Base-by-base conservation (phyloP, 2,888 invertebrate species). In the Eretmocerus hayati region DNA sequence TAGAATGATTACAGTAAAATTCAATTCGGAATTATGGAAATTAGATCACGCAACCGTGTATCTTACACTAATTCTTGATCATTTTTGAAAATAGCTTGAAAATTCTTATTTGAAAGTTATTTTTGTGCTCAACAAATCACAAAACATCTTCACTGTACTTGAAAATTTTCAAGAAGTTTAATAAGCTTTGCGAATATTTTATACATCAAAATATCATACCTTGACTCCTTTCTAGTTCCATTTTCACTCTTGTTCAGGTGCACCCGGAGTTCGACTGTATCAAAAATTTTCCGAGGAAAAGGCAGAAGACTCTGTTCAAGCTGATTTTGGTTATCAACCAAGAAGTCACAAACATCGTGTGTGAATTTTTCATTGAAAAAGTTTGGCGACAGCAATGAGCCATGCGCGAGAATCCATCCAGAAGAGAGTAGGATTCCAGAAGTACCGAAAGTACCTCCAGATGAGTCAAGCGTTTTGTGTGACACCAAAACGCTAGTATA, bases 371-470 rank as follows among this genome's bases (percentile, higher is more conserved):
- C 37, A 3, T 41, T 44, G 33, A 21, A n/a, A 5, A 40, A 31
- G 11, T 18, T 18, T 2, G 39, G 26, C 13, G 39, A 32, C 4
- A 52, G 33, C 4, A 52, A 18, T 4, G 46, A 39, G 4, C 52
- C 52, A 35, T 52, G 52, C n/a, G 9, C 46, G 3, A 52, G 43
- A 9, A 52, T 39, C 48, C 49, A 49, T 13, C 16, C 40, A 30
- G n/a, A 13, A 4, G 42, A n/a, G 4, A 52, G 37, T 2, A 42
- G n/a, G 8, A 52, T 16, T 0, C 45, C 48, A 15, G 52, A 52
- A 16, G n/a, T 35, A 1, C 45, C 49, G 18, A 23, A 43, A 4
- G 26, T 15, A n/a, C 33, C 38, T 4, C 13, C 26, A 11, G 4
- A 1, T 4, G 5, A 6, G 13, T 5, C 22, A 5, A 5, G 13